Conservation (phyloP, 2,888 invertebrate genomes). For the Monoplex corrugatus region DNA sequence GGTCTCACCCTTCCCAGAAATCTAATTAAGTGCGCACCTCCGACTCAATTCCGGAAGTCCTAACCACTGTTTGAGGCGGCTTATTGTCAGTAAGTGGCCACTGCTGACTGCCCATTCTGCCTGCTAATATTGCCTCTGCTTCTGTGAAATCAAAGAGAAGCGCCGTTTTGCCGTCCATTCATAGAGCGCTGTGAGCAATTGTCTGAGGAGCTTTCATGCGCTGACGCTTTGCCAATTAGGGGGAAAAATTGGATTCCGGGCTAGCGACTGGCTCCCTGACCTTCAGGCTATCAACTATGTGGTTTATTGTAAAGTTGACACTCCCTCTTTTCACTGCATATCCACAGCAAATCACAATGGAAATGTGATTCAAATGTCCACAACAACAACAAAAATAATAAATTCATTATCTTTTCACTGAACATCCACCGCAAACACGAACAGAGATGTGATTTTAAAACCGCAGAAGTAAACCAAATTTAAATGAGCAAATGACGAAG, state of each 20-base stretch:
- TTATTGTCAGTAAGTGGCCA: slow-evolving; percentile 37
- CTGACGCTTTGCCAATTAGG: slow-evolving; percentile 21
- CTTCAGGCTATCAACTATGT: too few species aligned
- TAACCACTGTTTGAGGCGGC: slow-evolving; percentile 21
- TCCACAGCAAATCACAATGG: too few species aligned
- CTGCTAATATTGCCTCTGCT: slow-evolving; percentile 37
- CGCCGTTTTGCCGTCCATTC: neutral
- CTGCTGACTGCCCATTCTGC: slow-evolving; percentile 30
- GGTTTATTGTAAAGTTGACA: too few species aligned
- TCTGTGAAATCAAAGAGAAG: slow-evolving; percentile 44
- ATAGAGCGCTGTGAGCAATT: slow-evolving; percentile 33
- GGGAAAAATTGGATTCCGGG: neutral
- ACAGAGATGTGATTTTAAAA: too few species aligned
- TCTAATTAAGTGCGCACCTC: slow-evolving; percentile 30
- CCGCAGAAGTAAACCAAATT: too few species aligned
- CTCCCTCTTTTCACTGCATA: too few species aligned
- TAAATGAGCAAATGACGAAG: too few species aligned
- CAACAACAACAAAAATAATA: too few species aligned
- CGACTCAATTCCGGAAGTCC: slow-evolving; percentile 37
- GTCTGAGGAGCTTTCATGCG: slow-evolving; percentile 21
- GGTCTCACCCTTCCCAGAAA: neutral
- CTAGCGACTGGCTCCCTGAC: neutral
- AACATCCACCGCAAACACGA: too few species aligned
- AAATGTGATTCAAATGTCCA: too few species aligned
- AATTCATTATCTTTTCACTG: too few species aligned